phyloP scores from a whole-genome alignment of 2,113 vertebrate genomes.

The Perccottus glenii region DNA sequence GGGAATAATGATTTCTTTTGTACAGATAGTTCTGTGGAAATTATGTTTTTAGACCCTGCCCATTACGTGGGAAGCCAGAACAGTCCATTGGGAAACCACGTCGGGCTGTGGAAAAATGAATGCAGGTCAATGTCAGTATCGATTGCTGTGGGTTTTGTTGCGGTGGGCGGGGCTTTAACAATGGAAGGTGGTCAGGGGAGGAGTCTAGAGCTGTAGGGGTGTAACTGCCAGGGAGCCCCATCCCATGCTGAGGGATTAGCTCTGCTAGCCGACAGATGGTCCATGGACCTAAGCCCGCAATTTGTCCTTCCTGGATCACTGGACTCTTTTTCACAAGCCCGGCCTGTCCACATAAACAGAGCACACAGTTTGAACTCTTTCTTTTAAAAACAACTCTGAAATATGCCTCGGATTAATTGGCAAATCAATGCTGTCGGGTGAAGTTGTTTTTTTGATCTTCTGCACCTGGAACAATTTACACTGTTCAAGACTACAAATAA shows the following conservation, averaged over 20 bases:
- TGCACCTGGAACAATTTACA: constrained; percentile 11
- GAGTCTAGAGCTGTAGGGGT: constrained; percentile 9
- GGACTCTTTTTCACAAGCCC: constrained; percentile 38
- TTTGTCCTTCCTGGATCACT: constrained; percentile 65
- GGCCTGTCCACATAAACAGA: constrained; percentile 14
- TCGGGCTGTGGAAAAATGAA: constrained; percentile 29
- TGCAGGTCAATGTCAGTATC: constrained; percentile 61
- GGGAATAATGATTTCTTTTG: neutral
- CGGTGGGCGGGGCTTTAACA: constrained; percentile 23
- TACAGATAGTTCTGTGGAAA: neutral
- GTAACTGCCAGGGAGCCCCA: constrained; percentile 48
- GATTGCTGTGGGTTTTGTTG: constrained; percentile 41
- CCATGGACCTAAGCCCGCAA: constrained; percentile 59
- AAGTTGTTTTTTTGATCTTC: constrained; percentile 7
- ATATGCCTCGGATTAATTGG: constrained; percentile 6
- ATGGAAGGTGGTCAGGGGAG: constrained; percentile 6
- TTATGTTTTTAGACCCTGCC: neutral
- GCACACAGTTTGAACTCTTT: constrained; percentile 17
- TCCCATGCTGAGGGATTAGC: constrained; percentile 64
- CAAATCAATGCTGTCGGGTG: neutral
- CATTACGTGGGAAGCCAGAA: neutral
- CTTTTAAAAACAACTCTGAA: constrained; percentile 14
- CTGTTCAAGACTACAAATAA: constrained; percentile 2
- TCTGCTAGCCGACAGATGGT: constrained; percentile 71
- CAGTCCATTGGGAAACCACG: constrained; percentile 24